A percentile compares a stretch with the other conserved stretches of the same genome.
These are phyloP conservation scores for Etheostoma perlongum DNA, from an alignment of 2,797 vertebrate species.

Conservation along the genomic window DNA sequence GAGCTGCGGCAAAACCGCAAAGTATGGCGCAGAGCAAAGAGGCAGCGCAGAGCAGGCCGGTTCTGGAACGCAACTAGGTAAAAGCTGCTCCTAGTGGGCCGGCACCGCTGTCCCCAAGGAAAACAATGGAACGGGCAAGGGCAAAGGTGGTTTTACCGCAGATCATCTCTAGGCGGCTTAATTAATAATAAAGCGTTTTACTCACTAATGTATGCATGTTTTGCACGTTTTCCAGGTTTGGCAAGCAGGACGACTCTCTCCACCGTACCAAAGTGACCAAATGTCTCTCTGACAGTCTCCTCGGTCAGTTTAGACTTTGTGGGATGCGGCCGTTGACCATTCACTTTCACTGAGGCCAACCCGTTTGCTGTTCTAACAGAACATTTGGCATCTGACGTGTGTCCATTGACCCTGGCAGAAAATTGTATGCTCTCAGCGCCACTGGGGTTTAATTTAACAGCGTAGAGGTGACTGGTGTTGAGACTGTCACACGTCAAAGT, in stretches of 20 bases:
- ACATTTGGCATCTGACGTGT: background rate
- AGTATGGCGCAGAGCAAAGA: too few relatives aligned
- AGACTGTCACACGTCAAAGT: conserved; percentile 83
- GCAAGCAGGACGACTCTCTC: conserved; percentile 79
- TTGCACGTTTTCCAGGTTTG: conserved; percentile 75
- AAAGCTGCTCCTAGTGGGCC: too few relatives aligned
- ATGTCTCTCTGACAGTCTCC: conserved; percentile 76
- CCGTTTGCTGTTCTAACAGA: background rate
- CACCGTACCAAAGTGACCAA: conserved; percentile 80
- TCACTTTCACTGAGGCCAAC: background rate
- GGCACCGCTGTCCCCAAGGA: too few relatives aligned
- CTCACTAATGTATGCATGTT: conserved; percentile 88
- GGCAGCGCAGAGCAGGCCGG: too few relatives aligned
- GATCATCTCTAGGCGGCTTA: too few relatives aligned
- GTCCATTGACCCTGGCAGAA: conserved; percentile 40
- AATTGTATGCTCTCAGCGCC: background rate
- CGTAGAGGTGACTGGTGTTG: conserved; percentile 82
- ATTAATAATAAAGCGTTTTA: background rate
- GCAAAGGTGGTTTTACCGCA: too few relatives aligned
- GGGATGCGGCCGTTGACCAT: conserved; percentile 4
- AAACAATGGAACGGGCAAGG: too few relatives aligned
- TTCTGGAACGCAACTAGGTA: too few relatives aligned
- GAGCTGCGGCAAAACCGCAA: too few relatives aligned
- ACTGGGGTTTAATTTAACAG: conserved; percentile 51
- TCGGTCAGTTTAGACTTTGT: conserved; percentile 72